Percentiles rank a stretch among this genome's conserved stretches.
Evolutionary conservation across 2,113 vertebrate genomes (phyloP).

Genomic region (Pterocles burchelli): DNA sequence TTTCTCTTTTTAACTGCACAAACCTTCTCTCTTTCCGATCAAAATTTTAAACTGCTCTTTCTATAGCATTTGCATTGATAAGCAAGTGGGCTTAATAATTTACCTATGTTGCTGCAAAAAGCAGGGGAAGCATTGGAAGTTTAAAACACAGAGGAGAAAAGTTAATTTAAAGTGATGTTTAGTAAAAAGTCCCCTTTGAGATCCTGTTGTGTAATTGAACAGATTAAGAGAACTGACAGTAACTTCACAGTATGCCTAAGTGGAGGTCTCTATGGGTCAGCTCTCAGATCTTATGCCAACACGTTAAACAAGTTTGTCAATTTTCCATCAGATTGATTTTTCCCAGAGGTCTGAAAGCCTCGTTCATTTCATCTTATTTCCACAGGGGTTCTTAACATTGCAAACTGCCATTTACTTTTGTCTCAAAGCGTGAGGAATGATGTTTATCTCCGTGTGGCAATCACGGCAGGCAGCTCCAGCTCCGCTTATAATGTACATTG

Average conservation of each 20-base stretch:
- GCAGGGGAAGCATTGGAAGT: conserved; percentile 35
- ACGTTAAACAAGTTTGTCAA: conserved; percentile 85
- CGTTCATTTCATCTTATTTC: conserved; percentile 78
- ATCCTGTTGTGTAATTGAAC: conserved; percentile 76
- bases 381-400: conserved; percentile 77
- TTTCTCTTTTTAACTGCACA: conserved; percentile 10
- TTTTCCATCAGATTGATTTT: conserved; percentile 88
- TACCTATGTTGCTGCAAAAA: conserved; percentile 52
- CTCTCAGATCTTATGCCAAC: conserved; percentile 74
- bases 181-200: conserved; percentile 72
- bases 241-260: conserved; percentile 75
- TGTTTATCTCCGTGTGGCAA: conserved; percentile 71
- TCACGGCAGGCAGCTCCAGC: conserved; percentile 36
- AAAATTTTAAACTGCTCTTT: conserved; percentile 57
- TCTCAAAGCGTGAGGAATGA: conserved; percentile 70
- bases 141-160: conserved; percentile 77
- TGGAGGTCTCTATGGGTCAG: conserved; percentile 80
- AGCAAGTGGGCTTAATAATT: conserved; percentile 68
- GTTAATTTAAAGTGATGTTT: conserved; percentile 82
- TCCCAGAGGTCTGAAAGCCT: conserved; percentile 78
- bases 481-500: conserved; percentile 42
- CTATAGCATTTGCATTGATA: conserved; percentile 59
- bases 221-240: conserved; percentile 76
- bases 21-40: conserved; percentile 45
- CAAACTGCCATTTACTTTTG: conserved; percentile 78